Conservation (phyloP, 2,113 vertebrate genomes). For the Myocastor coypus region DNA sequence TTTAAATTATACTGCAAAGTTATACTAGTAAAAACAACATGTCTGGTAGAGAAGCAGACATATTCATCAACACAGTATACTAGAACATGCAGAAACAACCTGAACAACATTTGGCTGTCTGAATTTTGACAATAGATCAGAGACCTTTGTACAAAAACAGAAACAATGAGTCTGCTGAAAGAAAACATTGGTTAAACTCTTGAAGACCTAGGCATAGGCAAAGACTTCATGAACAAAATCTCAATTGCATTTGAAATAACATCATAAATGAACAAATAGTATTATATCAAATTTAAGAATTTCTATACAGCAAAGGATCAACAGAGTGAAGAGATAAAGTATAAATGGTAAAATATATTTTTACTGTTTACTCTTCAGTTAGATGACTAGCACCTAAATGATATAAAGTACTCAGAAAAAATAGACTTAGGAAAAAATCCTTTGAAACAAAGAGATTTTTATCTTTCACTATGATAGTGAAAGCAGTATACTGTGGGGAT, state of each 20-base stretch:
- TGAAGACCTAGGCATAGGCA: background rate
- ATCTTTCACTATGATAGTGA: background rate
- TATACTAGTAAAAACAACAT: background rate
- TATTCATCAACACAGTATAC: background rate
- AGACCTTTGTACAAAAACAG: background rate
- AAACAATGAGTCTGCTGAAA: background rate
- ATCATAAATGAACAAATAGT: background rate
- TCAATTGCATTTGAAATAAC: background rate
- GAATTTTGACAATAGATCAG: background rate
- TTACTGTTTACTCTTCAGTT: background rate
- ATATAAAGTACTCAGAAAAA: background rate
- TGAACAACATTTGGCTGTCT: background rate
- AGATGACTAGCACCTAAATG: background rate
- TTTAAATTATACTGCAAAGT: background rate
- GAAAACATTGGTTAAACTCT: background rate
- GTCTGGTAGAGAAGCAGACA: background rate
- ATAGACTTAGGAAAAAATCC: background rate
- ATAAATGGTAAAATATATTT: background rate
- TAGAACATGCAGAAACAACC: background rate
- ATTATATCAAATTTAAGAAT: background rate
- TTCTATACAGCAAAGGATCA: background rate
- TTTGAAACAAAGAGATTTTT: background rate
- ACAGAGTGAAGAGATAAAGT: background rate
- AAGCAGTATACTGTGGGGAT: background rate
- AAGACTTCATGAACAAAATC: background rate